phyloP scores from a whole-genome alignment of 2,113 vertebrate species.

The Morphnarchus princeps region DNA sequence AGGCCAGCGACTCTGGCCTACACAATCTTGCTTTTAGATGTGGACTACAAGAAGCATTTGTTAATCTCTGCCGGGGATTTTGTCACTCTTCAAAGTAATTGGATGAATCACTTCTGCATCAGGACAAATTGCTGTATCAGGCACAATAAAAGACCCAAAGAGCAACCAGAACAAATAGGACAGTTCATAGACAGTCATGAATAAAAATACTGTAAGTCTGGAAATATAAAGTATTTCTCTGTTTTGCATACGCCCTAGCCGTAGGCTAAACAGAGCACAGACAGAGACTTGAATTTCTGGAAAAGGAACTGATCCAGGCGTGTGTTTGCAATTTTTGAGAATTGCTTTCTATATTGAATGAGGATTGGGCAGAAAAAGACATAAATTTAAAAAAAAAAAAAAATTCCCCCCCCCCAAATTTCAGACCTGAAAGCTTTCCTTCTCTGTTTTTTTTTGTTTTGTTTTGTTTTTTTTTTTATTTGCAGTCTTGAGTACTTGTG shows the following conservation, averaged over 20 bases:
- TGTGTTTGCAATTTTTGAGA: neutral
- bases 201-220: constrained; percentile 28
- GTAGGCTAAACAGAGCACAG: constrained; percentile 5
- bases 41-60: neutral
- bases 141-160: constrained; percentile 1
- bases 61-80: neutral
- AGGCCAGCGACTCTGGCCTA: neutral
- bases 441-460: neutral
- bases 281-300: constrained; percentile 8
- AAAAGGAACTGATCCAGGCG: neutral
- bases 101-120: constrained; percentile 15
- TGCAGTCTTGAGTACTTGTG: neutral
- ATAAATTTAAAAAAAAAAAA: neutral
- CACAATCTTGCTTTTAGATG: neutral
- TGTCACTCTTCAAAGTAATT: neutral
- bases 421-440: neutral
- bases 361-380: neutral
- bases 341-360: neutral
- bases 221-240: constrained; percentile 35
- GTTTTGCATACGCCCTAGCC: neutral
- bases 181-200: neutral
- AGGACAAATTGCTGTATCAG: neutral
- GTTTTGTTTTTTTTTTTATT: neutral
- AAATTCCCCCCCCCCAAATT: neutral
- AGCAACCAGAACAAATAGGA: constrained; percentile 17